phyloP scores from a whole-genome alignment of 92 coral and sea anemone genomes.

The Virgularia gustaviana region DNA sequence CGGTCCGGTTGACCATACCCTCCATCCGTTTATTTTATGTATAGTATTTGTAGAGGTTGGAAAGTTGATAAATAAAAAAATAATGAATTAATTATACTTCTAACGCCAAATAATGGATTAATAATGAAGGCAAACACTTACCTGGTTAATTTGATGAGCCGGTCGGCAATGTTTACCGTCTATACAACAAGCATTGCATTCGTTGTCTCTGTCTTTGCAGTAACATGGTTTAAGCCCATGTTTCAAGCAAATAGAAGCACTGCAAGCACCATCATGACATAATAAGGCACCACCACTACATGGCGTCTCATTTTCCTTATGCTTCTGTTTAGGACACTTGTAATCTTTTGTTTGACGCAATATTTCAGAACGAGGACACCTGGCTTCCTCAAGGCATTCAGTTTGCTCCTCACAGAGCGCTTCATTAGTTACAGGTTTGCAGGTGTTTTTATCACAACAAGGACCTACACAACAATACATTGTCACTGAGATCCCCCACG shows the following conservation, averaged over 20 bases:
- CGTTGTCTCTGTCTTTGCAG: conserved; percentile 63
- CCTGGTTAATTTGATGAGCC: conserved; percentile 46
- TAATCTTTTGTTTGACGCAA: background rate
- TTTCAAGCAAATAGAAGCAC: conserved; percentile 62
- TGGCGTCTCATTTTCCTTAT: conserved; percentile 34
- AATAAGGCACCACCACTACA: conserved; percentile 66
- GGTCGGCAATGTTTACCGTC: conserved; percentile 49
- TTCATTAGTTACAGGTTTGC: background rate
- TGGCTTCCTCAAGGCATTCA: conserved; percentile 58
- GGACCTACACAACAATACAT: background rate
- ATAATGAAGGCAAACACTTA: conserved; percentile 22
- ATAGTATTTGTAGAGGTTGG: background rate
- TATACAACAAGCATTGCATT: conserved; percentile 83
- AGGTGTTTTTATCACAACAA: background rate
- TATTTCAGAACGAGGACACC: conserved; percentile 42
- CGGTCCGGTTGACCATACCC: background rate
- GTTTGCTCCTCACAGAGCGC: conserved; percentile 57
- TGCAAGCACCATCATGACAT: conserved; percentile 74
- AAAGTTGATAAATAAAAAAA: background rate
- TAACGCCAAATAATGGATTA: background rate
- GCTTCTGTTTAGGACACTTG: conserved; percentile 54
- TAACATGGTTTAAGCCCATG: conserved; percentile 65
- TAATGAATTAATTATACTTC: background rate
- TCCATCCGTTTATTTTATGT: background rate
- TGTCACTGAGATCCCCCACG: background rate